Base-by-base conservation (phyloP, 2,888 invertebrate genomes). In the Galerucella calmariensis region DNA sequence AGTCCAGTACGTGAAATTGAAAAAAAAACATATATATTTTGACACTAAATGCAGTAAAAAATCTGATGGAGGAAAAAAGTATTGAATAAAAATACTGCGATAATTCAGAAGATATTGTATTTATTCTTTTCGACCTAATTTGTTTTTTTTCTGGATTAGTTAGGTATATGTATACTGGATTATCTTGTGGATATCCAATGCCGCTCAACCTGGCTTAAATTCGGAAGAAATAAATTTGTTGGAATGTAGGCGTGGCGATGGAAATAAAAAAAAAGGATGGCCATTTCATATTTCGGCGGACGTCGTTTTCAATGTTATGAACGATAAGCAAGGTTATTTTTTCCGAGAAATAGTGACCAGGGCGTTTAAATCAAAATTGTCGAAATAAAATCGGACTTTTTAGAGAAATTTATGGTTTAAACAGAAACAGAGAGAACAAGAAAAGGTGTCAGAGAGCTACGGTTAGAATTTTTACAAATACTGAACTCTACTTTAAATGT, bases 281-380 rank as follows among this genome's bases (percentile, higher is more conserved):
- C 56, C 16, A 16, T 56, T 56, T 56, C 20, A 20, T 56, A 56
- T 56, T 56, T 56, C 10, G 56, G 56, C 16, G 9, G 56, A 20
- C 56, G 56, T 56, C 56, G 56, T 56, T 56, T 56, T 16, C 56
- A 56, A 56, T 56, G 56, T 56, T 56, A 56, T 16, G 56, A 16
- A n/a, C 56, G 56, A 56, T 56, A 56, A 56, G 56, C 56, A 20
- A 16, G 20, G 56, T 56, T 10, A 20, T 56, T 56, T 56, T 56
- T 56, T 56, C 16, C 56, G 56, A 56, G 56, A 56, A 56, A 56
- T 56, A 20, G 20, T 56, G 16, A 56, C 56, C 56, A 10, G 9
- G 20, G 56, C 6, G 20, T 56, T 56, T 56, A 56, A 56, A 56
- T 56, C 56, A 56, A 56, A 56, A 16, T 56, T 56, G 20, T 20